Conservation (phyloP, 2,113 vertebrate genomes). For the Vimba vimba region DNA sequence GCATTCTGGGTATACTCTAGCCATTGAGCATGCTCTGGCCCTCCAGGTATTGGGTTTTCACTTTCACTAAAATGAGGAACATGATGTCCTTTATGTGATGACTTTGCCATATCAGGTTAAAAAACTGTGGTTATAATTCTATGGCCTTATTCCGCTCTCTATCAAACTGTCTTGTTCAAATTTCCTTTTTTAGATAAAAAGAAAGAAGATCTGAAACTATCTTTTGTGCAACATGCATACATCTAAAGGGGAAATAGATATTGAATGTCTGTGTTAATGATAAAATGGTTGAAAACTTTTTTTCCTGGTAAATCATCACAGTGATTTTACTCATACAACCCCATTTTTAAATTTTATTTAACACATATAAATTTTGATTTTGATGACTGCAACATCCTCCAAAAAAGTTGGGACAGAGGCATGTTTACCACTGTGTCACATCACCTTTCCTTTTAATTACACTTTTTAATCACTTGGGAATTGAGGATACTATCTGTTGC, state of each 20-base stretch:
- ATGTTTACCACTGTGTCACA: no score
- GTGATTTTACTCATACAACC: background rate
- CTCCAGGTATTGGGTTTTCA: no score
- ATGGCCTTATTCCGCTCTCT: background rate
- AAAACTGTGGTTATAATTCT: background rate
- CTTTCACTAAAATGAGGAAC: no score
- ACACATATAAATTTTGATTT: no score
- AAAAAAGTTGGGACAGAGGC: no score
- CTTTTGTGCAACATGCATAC: background rate
- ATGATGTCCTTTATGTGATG: background rate
- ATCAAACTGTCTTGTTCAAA: background rate
- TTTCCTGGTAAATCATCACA: background rate
- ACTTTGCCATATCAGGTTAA: background rate
- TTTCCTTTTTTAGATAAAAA: constrained; percentile 6
- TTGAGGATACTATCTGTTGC: no score
- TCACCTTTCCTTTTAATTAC: no score
- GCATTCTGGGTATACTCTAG: no score
- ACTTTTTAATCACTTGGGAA: no score
- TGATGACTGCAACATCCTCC: no score
- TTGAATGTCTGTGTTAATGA: background rate
- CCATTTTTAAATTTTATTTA: no score
- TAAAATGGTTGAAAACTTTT: background rate
- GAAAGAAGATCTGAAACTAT: background rate
- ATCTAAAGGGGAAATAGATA: background rate
- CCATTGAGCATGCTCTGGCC: no score